Conservation (phyloP, 2,797 vertebrate genomes). For the Tympanoctomys barrerae region DNA sequence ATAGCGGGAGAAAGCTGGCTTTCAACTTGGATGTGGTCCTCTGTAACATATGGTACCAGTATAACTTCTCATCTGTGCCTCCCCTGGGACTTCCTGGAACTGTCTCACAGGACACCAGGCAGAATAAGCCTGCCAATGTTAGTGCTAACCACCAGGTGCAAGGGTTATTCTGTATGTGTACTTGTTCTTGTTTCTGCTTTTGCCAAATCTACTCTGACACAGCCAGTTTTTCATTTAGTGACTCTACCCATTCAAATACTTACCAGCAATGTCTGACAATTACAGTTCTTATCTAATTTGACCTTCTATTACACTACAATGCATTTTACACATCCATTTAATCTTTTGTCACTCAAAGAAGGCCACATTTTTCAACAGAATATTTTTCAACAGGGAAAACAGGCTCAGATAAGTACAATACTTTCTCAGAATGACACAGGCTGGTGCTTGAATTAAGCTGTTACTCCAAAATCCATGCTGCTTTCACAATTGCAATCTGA, state of each 20-base stretch:
- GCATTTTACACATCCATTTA: background rate
- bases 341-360: slow-evolving; percentile 3
- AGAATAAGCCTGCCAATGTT: background rate
- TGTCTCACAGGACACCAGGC: background rate
- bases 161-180: background rate
- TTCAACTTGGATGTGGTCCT: background rate
- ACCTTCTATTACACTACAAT: background rate
- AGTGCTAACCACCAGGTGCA: background rate
- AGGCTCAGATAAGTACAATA: background rate
- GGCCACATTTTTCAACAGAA: background rate
- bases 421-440: background rate
- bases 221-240: slow-evolving; percentile 29
- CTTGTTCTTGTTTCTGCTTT: slow-evolving; percentile 49
- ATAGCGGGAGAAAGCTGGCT: background rate
- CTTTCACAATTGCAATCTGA: background rate
- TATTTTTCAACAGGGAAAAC: slow-evolving; percentile 14
- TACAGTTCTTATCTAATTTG: background rate
- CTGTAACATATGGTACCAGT: background rate
- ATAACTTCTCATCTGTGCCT: background rate
- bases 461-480: background rate
- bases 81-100: background rate
- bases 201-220: background rate
- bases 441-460: slow-evolving; percentile 16
- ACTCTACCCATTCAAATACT: background rate
- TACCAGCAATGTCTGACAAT: background rate